Percentiles rank a stretch among this genome's conserved stretches.
These are phyloP conservation scores for Papilio aristodemus DNA, from an alignment of 1,140 invertebrate genomes.

Conservation along the genomic window DNA sequence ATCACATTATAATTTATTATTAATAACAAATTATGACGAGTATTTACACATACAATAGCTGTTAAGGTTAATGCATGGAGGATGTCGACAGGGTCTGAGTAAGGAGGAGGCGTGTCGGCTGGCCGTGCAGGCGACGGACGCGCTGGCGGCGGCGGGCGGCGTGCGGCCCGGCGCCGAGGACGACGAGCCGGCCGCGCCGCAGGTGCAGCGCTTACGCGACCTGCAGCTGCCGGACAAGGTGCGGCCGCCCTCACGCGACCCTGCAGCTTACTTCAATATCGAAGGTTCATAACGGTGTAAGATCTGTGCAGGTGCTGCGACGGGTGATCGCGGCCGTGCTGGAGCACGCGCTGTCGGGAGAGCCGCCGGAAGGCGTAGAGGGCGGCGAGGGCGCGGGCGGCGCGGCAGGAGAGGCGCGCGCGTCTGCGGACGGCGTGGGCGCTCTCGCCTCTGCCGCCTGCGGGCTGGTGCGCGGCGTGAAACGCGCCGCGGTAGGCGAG, in stretches of 20 bases:
- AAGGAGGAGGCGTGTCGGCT: slow-evolving; percentile 68
- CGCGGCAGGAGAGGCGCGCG: slow-evolving; percentile 31
- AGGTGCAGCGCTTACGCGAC: slow-evolving; percentile 52
- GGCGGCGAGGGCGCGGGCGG: slow-evolving; percentile 32
- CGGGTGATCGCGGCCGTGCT: slow-evolving; percentile 41
- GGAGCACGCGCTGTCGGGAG: slow-evolving; percentile 43
- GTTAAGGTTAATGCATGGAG: background rate
- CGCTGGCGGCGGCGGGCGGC: slow-evolving; percentile 40
- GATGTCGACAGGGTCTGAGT: slow-evolving; percentile 53
- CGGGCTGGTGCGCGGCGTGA: slow-evolving; percentile 49
- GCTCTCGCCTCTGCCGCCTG: slow-evolving; percentile 43
- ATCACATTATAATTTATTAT: no score
- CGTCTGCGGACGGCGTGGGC: slow-evolving; percentile 36
- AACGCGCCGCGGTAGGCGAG: slow-evolving; percentile 48
- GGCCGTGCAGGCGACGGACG: slow-evolving; percentile 54
- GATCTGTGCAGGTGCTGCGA: slow-evolving; percentile 35
- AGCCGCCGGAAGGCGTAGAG: slow-evolving; percentile 31
- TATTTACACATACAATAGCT: no score
- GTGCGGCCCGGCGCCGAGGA: slow-evolving; percentile 37
- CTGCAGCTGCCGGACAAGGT: slow-evolving; percentile 58
- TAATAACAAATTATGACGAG: no score
- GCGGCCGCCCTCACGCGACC: no score
- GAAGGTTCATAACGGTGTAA: no score
- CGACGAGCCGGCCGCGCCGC: slow-evolving; percentile 37
- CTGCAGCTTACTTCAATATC: no score